Base-by-base conservation (phyloP, 2,113 vertebrate genomes). In the Macquaria australasica region DNA sequence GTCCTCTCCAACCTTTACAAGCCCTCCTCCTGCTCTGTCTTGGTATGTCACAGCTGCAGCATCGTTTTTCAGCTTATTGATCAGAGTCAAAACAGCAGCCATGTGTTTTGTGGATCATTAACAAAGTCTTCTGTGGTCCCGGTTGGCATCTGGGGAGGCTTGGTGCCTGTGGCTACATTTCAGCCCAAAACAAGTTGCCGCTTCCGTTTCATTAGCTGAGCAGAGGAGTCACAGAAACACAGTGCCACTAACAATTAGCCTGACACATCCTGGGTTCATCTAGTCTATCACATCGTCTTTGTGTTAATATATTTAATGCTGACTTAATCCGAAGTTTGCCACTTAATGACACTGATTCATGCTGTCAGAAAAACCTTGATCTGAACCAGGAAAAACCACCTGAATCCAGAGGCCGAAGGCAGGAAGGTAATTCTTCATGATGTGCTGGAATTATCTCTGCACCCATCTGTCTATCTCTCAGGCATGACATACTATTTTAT, bases 161-260 rank as follows among this genome's bases (percentile, higher is more conserved):
- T 4, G 6, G 21, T 16, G 71, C 79, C 62, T 9, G 39, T 11
- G 28, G 87, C 84, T 62, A 63, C 75, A 37, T 66, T 74, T 77
- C 68, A 82, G 84, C 39, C 68, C 76, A 76, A 71, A 82, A 82
- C 79, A 81, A 77, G 83, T 77, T 37, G 56, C 16, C 21, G 43
- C 63, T 84, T 84, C 73, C 28, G n/a, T 86, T 84, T 69, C 77
- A 88, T 88, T 66, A 82, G 77, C 73, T 23, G 34, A 82, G 79
- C 58, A 62, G 43, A 83, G 50, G 64, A 84, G 73, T 80, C 10
- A 1, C 62, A 79, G 69, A 89, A 60, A 85, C 66, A 60, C 58
- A 45, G 66, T 82, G 88, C 67, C 88, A 86, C 73, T 84, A 84
- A 87, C 82, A 84, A 84, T 92, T 89, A 89, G 55, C 66, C 50